Evolutionary conservation across 1,140 invertebrate genomes (phyloP).

Genomic region (Paraescarpia echinospica): DNA sequence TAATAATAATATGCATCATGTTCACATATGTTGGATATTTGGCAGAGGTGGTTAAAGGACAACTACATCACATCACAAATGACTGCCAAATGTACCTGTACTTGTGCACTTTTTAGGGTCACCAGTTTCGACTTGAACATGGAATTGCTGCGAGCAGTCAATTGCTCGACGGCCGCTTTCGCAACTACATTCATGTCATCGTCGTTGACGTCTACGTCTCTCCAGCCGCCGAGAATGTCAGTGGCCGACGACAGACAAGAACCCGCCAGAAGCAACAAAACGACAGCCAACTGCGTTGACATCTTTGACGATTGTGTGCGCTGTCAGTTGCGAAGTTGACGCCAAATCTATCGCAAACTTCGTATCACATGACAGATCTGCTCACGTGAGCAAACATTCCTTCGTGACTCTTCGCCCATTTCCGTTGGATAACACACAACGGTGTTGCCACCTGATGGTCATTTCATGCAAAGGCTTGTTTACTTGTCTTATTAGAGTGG

Average conservation of each 20-base stretch:
- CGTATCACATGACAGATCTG: not conserved
- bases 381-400: not conserved
- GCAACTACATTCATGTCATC: not conserved
- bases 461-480: not conserved
- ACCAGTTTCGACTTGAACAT: no score
- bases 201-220: not conserved
- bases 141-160: no score
- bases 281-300: not conserved
- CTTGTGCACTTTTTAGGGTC: not conserved
- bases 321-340: not conserved
- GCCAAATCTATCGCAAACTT: not conserved
- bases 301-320: not conserved
- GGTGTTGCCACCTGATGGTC: not conserved
- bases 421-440: not conserved
- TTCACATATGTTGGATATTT: not conserved
- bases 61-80: not conserved
- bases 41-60: not conserved
- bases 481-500: not conserved
- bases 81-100: not conserved
- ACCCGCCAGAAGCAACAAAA: not conserved
- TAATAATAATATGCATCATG: not conserved
- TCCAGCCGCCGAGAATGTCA: not conserved
- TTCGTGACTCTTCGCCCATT: not conserved
- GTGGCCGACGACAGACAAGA: not conserved
- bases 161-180: not conserved